A percentile compares a stretch with the other conserved stretches of the same genome.
These are phyloP conservation scores for Limnodromus scolopaceus DNA, from an alignment of 2,797 vertebrate genomes.

Conservation along the genomic window DNA sequence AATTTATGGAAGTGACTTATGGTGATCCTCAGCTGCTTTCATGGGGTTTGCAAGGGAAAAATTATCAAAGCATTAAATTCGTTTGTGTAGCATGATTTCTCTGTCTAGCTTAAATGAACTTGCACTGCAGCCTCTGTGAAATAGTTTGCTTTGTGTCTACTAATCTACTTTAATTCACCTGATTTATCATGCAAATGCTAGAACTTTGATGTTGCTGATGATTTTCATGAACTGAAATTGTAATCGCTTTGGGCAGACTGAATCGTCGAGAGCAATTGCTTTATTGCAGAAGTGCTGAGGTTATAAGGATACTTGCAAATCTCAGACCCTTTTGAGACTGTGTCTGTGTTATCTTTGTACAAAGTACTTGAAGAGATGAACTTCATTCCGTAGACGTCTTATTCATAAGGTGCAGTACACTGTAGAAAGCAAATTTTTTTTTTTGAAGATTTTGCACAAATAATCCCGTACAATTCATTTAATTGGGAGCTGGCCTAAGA, in stretches of 20 bases:
- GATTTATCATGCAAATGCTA: slow-evolving; percentile 87
- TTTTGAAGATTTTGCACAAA: slow-evolving; percentile 71
- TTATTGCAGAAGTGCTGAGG: slow-evolving; percentile 78
- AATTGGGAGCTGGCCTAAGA: slow-evolving; percentile 52
- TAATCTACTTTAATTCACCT: slow-evolving; percentile 84
- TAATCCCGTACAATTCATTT: slow-evolving; percentile 47
- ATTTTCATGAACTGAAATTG: slow-evolving; percentile 84
- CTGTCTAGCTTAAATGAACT: slow-evolving; percentile 85
- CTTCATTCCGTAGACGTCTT: slow-evolving; percentile 81
- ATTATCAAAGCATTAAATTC: slow-evolving; percentile 80
- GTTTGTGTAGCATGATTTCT: slow-evolving; percentile 80
- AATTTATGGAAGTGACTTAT: slow-evolving; percentile 82
- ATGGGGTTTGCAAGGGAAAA: slow-evolving; percentile 69
- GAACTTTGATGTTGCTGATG: slow-evolving; percentile 82
- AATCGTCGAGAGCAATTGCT: slow-evolving; percentile 78
- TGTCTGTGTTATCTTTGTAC: slow-evolving; percentile 80
- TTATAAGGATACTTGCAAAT: slow-evolving; percentile 73
- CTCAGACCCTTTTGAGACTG: slow-evolving; percentile 80
- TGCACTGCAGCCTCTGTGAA: slow-evolving; percentile 91
- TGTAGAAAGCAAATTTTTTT: slow-evolving; percentile 52
- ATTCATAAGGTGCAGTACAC: slow-evolving; percentile 75
- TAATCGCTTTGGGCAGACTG: slow-evolving; percentile 81
- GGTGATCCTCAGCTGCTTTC: slow-evolving; percentile 78
- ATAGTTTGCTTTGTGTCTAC: slow-evolving; percentile 87
- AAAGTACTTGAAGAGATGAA: slow-evolving; percentile 90